Evolutionary conservation across 2,113 vertebrate species (phyloP).

Genomic region (Ochotona curzoniae): DNA sequence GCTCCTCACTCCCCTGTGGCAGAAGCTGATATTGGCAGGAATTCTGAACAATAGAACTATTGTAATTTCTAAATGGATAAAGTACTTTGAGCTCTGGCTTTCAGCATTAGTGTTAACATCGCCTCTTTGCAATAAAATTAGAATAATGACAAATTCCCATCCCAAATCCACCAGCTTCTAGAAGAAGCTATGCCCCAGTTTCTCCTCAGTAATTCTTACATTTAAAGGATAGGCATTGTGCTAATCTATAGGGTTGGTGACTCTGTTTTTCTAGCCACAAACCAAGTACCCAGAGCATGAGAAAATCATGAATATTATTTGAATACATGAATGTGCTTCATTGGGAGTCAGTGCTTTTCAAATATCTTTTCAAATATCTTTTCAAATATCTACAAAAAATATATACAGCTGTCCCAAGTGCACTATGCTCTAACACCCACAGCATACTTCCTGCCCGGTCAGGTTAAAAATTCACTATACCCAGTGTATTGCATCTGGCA

Average conservation of each 20-base stretch:
- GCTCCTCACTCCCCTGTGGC: neutral
- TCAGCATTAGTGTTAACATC: neutral
- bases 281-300: neutral
- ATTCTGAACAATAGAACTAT: neutral
- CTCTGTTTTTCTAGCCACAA: neutral
- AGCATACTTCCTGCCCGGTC: neutral
- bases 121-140: neutral
- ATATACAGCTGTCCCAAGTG: neutral
- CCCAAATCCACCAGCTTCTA: neutral
- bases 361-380: too few species aligned
- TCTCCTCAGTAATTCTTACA: neutral
- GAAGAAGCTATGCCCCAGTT: neutral
- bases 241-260: neutral
- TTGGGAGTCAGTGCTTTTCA: neutral
- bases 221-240: neutral
- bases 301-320: neutral
- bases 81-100: neutral
- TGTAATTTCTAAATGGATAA: constrained; percentile 20
- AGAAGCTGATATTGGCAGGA: neutral
- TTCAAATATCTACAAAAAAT: neutral
- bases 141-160: neutral
- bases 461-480: neutral
- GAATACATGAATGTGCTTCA: neutral
- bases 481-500: neutral
- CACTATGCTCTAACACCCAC: neutral